Evolutionary conservation across 2,797 vertebrate genomes (phyloP).

Genomic region (Chaetodon trifasciatus): DNA sequence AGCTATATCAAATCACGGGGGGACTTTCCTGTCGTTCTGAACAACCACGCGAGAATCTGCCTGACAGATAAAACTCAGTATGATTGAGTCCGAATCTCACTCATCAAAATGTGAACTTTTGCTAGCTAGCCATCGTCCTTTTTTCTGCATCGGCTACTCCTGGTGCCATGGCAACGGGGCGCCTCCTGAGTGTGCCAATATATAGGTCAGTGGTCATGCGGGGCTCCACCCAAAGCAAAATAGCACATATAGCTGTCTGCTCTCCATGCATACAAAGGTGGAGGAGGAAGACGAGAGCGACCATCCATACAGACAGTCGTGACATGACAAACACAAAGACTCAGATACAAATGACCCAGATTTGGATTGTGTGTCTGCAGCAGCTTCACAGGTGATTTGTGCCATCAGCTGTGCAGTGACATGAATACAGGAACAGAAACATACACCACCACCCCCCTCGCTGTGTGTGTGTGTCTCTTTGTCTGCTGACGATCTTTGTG

Average conservation of each 20-base stretch:
- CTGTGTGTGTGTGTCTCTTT: constrained; percentile 30
- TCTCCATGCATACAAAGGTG: constrained; percentile 49
- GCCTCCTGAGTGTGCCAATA: constrained; percentile 70
- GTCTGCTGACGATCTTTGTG: constrained; percentile 37
- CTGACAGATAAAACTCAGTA: constrained; percentile 21
- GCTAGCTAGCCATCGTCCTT: constrained; percentile 29
- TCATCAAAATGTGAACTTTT: constrained; percentile 57
- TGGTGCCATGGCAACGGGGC: constrained; percentile 68
- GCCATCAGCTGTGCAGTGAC: constrained; percentile 60
- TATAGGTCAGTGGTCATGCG: constrained; percentile 80
- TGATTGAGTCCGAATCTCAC: constrained; percentile 19
- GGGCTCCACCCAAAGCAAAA: constrained; percentile 69
- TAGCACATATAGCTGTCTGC: constrained; percentile 58
- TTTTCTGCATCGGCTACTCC: constrained; percentile 54
- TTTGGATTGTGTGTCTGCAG: constrained; percentile 51
- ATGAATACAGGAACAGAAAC: constrained; percentile 54
- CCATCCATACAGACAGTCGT: constrained; percentile 25
- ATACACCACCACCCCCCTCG: background rate
- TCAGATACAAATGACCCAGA: constrained; percentile 68
- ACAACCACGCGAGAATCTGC: constrained; percentile 36
- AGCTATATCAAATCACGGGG: constrained; percentile 61
- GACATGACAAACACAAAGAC: constrained; percentile 47
- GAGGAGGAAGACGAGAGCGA: constrained; percentile 16
- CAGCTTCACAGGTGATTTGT: constrained; percentile 68
- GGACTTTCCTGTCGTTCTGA: constrained; percentile 48